Conservation (phyloP, 2,113 vertebrate genomes). For the human region DNA sequence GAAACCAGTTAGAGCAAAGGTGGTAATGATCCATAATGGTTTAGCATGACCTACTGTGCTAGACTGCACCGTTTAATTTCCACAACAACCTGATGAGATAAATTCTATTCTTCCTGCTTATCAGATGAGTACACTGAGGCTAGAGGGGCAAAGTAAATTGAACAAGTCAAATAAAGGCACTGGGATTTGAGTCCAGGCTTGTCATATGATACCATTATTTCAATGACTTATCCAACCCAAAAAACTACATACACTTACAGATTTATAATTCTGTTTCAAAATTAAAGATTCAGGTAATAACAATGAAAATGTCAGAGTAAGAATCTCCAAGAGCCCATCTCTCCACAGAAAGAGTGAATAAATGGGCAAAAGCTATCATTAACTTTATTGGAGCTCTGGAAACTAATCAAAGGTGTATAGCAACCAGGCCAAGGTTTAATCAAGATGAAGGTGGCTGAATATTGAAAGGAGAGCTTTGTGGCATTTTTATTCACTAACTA, state of each 20-base stretch:
- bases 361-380: neutral
- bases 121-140: neutral
- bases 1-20: neutral
- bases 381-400: constrained; percentile 1
- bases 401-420: neutral
- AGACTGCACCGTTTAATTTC: constrained; percentile 29
- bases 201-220: constrained; percentile 6
- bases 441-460: neutral
- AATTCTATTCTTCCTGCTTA: neutral
- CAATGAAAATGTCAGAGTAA: neutral
- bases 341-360: neutral
- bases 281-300: neutral
- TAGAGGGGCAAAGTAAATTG: neutral
- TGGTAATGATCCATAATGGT: neutral
- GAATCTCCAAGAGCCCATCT: neutral
- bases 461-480: neutral
- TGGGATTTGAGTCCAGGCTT: neutral
- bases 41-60: neutral
- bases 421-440: neutral
- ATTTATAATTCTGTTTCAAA: neutral
- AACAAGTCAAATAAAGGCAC: neutral
- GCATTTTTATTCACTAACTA: neutral
- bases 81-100: neutral
- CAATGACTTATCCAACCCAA: neutral
- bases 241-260: neutral